Conservation (phyloP, 2,113 vertebrate species). For the Aix galericulata region DNA sequence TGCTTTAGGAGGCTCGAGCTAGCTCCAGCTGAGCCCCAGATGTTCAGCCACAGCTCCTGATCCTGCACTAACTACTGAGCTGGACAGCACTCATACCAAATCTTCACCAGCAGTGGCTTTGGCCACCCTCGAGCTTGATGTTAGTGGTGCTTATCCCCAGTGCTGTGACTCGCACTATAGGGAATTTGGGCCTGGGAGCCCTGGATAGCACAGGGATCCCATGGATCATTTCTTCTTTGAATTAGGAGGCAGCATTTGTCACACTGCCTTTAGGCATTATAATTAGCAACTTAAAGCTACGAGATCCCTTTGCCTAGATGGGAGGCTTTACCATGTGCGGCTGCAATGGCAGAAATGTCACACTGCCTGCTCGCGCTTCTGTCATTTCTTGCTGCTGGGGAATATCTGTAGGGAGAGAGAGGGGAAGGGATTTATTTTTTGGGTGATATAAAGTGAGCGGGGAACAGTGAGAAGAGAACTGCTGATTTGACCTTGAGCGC, state of each 20-base stretch:
- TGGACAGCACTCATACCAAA: not conserved
- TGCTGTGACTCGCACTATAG: not conserved
- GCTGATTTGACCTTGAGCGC: slow-evolving; percentile 17
- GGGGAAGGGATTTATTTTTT: not conserved
- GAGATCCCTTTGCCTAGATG: not conserved
- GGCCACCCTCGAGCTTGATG: not conserved
- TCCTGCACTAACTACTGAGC: not conserved
- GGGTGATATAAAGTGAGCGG: slow-evolving; percentile 13
- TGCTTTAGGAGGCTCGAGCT: not conserved
- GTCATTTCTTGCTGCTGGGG: not conserved
- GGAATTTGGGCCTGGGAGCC: not conserved
- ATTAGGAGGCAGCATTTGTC: not conserved
- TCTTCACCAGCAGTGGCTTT: not conserved
- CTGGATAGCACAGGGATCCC: not conserved
- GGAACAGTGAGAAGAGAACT: slow-evolving; percentile 24
- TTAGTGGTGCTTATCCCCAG: not conserved
- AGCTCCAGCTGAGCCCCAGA: not conserved
- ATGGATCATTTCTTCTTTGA: not conserved
- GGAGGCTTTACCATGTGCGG: not conserved
- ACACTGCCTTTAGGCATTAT: not conserved
- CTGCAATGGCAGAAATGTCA: slow-evolving; percentile 10
- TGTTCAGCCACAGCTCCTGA: not conserved
- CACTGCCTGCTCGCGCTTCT: not conserved
- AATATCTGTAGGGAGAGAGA: not conserved
- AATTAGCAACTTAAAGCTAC: slow-evolving; percentile 29